A percentile compares a stretch with the other conserved stretches of the same genome.
phyloP scores from a whole-genome alignment of 2,797 vertebrate genomes.

The Liasis olivaceus region DNA sequence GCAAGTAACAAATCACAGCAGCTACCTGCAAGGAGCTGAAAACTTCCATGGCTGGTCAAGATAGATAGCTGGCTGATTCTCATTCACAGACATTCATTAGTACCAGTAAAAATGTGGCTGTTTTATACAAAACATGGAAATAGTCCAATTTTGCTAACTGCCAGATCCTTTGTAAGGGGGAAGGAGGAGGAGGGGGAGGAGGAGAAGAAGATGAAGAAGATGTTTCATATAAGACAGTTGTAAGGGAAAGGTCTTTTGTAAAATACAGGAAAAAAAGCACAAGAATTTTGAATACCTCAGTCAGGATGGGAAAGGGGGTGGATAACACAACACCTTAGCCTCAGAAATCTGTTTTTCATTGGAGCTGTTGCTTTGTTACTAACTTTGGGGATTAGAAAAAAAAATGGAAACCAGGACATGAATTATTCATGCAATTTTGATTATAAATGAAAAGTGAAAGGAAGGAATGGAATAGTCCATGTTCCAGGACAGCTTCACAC shows the following conservation, averaged over 20 bases:
- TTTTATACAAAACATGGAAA: neutral
- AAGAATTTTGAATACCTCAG: neutral
- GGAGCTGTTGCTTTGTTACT: neutral
- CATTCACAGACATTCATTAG: slow-evolving; percentile 2
- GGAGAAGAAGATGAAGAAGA: neutral
- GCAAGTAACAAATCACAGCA: neutral
- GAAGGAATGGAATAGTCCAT: neutral
- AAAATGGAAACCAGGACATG: neutral
- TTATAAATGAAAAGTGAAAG: neutral
- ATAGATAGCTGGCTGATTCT: neutral
- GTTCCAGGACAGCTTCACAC: neutral
- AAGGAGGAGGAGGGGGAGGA: neutral
- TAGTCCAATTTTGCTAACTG: slow-evolving; percentile 8
- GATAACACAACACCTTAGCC: neutral
- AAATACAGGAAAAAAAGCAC: neutral
- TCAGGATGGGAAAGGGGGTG: neutral
- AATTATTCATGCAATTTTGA: neutral
- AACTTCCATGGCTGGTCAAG: neutral
- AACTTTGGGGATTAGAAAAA: neutral
- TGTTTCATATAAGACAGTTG: neutral
- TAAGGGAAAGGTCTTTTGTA: neutral
- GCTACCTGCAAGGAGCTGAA: neutral
- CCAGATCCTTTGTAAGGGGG: neutral
- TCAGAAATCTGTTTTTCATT: neutral
- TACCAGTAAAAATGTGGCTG: neutral